phyloP scores from a whole-genome alignment of 2,797 vertebrate species.

The Hoplostethus atlanticus region DNA sequence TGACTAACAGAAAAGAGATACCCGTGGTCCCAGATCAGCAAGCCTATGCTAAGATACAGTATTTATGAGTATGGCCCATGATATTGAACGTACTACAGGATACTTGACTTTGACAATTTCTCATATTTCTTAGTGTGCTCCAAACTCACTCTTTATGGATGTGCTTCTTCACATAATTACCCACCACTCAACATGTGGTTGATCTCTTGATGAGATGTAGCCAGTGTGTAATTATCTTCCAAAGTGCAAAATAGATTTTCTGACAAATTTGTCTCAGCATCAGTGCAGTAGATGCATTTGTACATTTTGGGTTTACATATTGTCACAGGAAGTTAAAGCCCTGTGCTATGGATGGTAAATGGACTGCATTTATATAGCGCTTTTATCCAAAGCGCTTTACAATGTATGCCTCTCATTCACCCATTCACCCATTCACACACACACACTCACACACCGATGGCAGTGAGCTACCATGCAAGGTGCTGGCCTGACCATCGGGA shows the following conservation, averaged over 20 bases:
- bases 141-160: slow-evolving; percentile 10
- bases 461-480: no score
- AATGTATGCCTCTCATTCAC: no score
- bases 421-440: no score
- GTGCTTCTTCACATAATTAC: slow-evolving; percentile 19
- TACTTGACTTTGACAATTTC: background rate
- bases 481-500: no score
- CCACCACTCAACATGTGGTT: slow-evolving; percentile 12
- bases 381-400: no score
- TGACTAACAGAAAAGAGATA: background rate
- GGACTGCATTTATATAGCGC: no score
- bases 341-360: no score
- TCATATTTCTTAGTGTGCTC: background rate
- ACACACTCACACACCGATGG: no score
- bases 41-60: background rate
- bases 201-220: slow-evolving; percentile 5
- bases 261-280: no score
- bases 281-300: background rate
- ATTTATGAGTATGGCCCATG: background rate
- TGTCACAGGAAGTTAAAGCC: no score
- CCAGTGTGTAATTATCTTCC: slow-evolving; percentile 22
- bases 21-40: background rate
- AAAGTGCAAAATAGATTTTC: slow-evolving; percentile 16
- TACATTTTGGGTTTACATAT: background rate
- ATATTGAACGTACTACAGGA: background rate